Conservation (phyloP, 2,113 vertebrate species). For the Scomber japonicus region DNA sequence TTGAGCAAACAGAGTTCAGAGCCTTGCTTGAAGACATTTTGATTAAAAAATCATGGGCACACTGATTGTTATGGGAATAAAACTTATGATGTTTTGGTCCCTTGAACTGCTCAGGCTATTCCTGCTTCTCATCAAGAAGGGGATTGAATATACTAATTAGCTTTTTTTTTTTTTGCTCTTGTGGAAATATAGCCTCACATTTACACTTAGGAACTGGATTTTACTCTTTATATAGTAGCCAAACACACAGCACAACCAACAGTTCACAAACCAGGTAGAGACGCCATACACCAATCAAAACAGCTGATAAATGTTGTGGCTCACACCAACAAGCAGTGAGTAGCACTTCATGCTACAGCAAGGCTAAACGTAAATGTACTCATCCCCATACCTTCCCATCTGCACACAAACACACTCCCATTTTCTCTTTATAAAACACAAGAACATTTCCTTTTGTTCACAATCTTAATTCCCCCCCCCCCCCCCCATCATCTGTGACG, state of each 20-base stretch:
- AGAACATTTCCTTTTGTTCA: background rate
- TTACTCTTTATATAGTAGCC: background rate
- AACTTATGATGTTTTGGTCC: no score
- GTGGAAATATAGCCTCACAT: constrained; percentile 9
- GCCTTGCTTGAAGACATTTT: no score
- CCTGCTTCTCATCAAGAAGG: no score
- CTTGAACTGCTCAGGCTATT: no score
- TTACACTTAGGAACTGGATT: no score
- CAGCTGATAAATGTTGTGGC: background rate
- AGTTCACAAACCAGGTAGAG: constrained; percentile 1
- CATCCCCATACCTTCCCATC: no score
- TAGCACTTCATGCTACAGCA: constrained; percentile 25
- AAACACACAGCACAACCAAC: constrained; percentile 10
- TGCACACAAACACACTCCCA: background rate
- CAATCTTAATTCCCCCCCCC: background rate
- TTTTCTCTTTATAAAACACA: background rate
- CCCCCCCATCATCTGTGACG: background rate
- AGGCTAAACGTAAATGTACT: background rate
- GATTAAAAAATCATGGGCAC: no score
- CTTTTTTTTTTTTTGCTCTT: background rate
- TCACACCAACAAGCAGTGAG: constrained; percentile 46
- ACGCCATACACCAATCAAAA: constrained; percentile 22
- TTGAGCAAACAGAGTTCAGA: no score
- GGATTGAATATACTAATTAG: background rate
- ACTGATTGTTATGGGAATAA: no score